Conservation (phyloP, 2,797 vertebrate species). For the Crypturellus tataupa region DNA sequence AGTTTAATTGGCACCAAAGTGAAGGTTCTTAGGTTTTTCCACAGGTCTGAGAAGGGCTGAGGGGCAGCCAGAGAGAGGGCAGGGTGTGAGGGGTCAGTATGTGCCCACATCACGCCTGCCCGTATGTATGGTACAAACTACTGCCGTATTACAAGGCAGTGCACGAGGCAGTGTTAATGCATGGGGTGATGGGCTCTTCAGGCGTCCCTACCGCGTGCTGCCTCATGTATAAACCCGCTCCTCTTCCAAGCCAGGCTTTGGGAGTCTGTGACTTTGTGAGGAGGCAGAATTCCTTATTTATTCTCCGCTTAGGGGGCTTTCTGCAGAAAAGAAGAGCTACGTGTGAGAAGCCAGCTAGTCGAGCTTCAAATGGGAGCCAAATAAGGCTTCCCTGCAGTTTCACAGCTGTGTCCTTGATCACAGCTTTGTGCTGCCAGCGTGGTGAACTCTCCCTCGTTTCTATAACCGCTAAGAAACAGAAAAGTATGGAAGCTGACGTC, state of each 20-base stretch:
- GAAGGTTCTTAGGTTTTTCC: neutral
- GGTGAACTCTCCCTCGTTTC: constrained; percentile 42
- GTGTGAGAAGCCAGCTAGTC: constrained; percentile 54
- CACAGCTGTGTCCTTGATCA: constrained; percentile 37
- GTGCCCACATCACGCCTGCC: neutral
- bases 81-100: neutral
- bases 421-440: constrained; percentile 30
- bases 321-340: constrained; percentile 50
- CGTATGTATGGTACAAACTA: neutral
- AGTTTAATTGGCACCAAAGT: neutral
- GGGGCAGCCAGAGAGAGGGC: neutral
- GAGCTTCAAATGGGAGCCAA: constrained; percentile 69
- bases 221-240: constrained; percentile 1
- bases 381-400: constrained; percentile 59
- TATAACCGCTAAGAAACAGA: constrained; percentile 15
- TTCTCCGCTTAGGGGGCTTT: constrained; percentile 40
- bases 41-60: neutral
- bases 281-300: constrained; percentile 60
- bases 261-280: neutral
- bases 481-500: neutral
- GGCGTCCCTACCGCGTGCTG: neutral
- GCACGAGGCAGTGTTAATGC: neutral
- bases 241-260: constrained; percentile 4
- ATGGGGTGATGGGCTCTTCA: neutral
- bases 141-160: neutral